Percentiles rank a stretch among this genome's conserved stretches.
Evolutionary conservation across 2,113 vertebrate genomes (phyloP).

Genomic region (Alaudala cheleensis): DNA sequence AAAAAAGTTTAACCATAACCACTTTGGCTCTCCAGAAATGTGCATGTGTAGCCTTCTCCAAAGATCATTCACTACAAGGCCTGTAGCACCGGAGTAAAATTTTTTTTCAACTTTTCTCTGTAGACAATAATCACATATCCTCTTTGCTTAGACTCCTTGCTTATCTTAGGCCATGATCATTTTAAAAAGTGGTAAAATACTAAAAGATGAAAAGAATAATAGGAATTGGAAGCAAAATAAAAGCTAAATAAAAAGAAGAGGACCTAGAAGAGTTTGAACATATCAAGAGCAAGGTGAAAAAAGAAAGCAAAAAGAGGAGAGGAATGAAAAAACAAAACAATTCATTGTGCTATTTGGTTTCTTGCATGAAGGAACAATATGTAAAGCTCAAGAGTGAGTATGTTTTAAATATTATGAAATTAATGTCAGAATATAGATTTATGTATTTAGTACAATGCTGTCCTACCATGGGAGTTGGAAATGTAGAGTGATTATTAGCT

Average conservation of each 20-base stretch:
- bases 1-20: background rate
- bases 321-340: constrained; percentile 24
- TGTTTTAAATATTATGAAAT: constrained; percentile 59
- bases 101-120: background rate
- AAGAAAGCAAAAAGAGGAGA: background rate
- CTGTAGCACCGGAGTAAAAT: background rate
- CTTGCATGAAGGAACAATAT: constrained; percentile 33
- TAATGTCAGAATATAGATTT: constrained; percentile 63
- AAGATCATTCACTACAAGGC: background rate
- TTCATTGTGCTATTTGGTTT: background rate
- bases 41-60: background rate
- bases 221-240: background rate
- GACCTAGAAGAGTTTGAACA: background rate
- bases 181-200: background rate
- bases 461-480: constrained; percentile 45
- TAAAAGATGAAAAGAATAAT: background rate
- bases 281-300: background rate
- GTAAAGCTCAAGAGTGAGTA: constrained; percentile 36
- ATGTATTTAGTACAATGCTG: constrained; percentile 52
- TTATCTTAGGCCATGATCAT: background rate
- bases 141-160: background rate
- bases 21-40: background rate
- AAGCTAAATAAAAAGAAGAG: background rate
- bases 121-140: background rate
- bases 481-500: constrained; percentile 60